Evolutionary conservation across 2,797 vertebrate species (phyloP).

Genomic region (Orestias chungarensis): DNA sequence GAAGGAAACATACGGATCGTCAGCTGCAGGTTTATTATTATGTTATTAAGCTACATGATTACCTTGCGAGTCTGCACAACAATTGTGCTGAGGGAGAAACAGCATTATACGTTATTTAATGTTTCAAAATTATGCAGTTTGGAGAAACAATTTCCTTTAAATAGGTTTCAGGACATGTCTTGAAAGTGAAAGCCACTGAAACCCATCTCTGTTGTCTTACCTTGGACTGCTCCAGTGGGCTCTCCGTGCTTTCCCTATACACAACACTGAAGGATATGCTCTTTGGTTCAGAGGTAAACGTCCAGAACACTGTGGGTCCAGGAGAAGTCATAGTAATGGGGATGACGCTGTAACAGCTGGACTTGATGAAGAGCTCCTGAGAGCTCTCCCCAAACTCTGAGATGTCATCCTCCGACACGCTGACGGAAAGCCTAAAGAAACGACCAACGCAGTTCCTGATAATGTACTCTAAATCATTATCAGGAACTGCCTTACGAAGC

Average conservation of each 20-base stretch:
- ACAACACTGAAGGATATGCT: conserved; percentile 95
- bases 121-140: background rate
- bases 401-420: conserved; percentile 86
- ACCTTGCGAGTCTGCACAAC: background rate
- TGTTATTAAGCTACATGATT: background rate
- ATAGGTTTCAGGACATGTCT: too few relatives aligned
- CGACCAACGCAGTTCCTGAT: background rate
- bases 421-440: conserved; percentile 79
- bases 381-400: conserved; percentile 82
- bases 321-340: conserved; percentile 79
- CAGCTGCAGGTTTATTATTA: background rate
- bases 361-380: conserved; percentile 91
- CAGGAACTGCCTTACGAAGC: background rate
- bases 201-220: conserved; percentile 62
- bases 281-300: conserved; percentile 94
- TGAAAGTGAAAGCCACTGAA: background rate
- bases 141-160: background rate
- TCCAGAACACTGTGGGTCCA: conserved; percentile 89
- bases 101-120: background rate
- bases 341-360: conserved; percentile 91
- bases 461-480: background rate
- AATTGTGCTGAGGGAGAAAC: background rate
- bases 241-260: conserved; percentile 82
- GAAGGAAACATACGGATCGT: background rate
- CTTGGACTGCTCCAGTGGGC: conserved; percentile 88